Percentiles rank a stretch among this genome's conserved stretches.
phyloP scores from a whole-genome alignment of 2,888 invertebrate species.

The Hanleya hanleyi region DNA sequence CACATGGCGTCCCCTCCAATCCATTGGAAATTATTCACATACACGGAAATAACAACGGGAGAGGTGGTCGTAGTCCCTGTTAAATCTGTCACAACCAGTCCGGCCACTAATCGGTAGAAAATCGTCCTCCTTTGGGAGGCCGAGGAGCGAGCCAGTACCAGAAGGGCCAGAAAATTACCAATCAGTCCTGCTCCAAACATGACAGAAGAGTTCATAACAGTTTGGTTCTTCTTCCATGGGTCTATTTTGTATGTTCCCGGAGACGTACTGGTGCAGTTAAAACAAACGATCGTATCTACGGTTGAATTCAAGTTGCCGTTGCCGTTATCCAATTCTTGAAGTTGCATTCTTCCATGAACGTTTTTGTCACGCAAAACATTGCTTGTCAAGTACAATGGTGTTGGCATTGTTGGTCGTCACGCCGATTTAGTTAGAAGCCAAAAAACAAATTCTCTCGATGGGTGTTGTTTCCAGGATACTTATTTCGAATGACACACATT shows the following conservation, averaged over 20 bases:
- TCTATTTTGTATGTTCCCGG: neutral
- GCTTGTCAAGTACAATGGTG: no score
- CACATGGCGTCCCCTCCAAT: slow-evolving; percentile 64
- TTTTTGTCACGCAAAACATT: no score
- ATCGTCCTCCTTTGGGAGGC: slow-evolving; percentile 64
- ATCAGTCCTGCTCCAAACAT: slow-evolving; percentile 62
- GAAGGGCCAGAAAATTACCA: slow-evolving; percentile 71
- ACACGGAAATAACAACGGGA: slow-evolving; percentile 61
- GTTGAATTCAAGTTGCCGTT: no score
- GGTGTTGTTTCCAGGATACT: no score
- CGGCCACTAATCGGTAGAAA: slow-evolving; percentile 71
- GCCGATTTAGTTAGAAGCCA: no score
- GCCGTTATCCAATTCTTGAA: no score
- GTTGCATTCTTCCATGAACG: no score
- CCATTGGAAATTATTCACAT: slow-evolving; percentile 64
- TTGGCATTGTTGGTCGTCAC: no score
- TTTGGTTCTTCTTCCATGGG: slow-evolving; percentile 11
- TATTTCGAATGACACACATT: no score
- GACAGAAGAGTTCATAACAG: slow-evolving; percentile 44
- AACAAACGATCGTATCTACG: neutral
- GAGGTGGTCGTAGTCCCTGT: slow-evolving; percentile 70
- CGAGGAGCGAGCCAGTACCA: slow-evolving; percentile 61
- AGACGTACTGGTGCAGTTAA: neutral
- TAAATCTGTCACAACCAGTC: slow-evolving; percentile 70
- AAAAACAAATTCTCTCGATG: no score